Base-by-base conservation (phyloP, 2,797 vertebrate genomes). In the Lacerta viridis region DNA sequence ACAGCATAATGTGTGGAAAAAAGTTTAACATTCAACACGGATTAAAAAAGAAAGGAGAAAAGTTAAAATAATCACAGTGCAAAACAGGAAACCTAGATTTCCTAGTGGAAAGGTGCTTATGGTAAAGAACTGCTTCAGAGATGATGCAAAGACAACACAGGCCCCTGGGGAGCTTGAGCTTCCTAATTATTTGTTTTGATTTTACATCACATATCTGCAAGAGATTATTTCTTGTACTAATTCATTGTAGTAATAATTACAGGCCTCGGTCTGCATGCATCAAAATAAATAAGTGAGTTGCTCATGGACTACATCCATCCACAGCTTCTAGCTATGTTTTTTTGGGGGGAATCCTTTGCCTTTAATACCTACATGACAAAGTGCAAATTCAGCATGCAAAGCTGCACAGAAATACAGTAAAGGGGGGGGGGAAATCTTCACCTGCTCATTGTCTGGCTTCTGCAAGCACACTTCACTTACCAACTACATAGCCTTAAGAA, bases 141-240 rank as follows among this genome's bases (percentile, higher is more conserved):
- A 29, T 75, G 50, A 81, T 82, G 29, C 39, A 36, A 87, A 87
- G 71, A 61, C 55, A 87, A 68, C 33, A n/a, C 25, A 76, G 59
- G 7, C 43, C n/a, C 72, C 80, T 50, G 43, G 29, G 80, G 41
- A n/a, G 39, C 25, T 13, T 29, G 8, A 15, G 36, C 71, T 75
- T 87, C 71, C 71, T 87, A 82, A 76, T 82, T 87, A 81, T 87
- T 87, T 82, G 68, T 81, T 87, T 87, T 74, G 59, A 75, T 82
- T 75, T 61, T 69, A 86, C n/a, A 78, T 78, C 75, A 43, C 41
- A 20, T 79, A 41, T 39, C 55, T 71, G 64, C 15, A 29, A 69
- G 46, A 84, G 18, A 84, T 68, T 69, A 69, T 61, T 66, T 43
- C 18, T 88, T 55, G 5, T 79, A 79, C 18, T 61, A 84, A 84